phyloP scores from a whole-genome alignment of 2,797 vertebrate species.

The Chrosomus eos region DNA sequence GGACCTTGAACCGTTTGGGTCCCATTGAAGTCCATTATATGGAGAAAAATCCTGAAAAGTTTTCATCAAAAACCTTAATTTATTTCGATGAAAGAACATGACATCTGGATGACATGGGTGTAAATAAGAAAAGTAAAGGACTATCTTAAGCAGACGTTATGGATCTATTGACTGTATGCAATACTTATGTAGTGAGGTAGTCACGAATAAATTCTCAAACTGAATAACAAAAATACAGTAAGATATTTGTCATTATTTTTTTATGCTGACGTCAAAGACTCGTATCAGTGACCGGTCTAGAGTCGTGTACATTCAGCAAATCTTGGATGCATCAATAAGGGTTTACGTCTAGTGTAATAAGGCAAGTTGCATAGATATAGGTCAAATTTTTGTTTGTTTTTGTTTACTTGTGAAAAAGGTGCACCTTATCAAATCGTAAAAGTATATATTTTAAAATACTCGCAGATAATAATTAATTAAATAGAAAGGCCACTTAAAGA shows the following conservation, averaged over 20 bases:
- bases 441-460: neutral
- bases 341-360: neutral
- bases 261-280: neutral
- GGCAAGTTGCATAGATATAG: neutral
- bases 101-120: too few relatives aligned
- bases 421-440: neutral
- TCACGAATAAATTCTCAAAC: too few relatives aligned
- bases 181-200: too few relatives aligned
- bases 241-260: neutral
- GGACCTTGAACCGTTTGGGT: too few relatives aligned
- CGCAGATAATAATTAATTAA: neutral
- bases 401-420: neutral
- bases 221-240: too few relatives aligned
- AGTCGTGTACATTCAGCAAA: slow-evolving; percentile 13
- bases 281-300: neutral
- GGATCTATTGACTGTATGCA: too few relatives aligned
- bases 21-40: too few relatives aligned
- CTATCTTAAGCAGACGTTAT: too few relatives aligned
- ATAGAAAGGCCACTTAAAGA: neutral
- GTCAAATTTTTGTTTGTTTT: neutral
- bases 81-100: too few relatives aligned
- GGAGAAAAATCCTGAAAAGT: too few relatives aligned
- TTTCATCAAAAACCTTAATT: too few relatives aligned
- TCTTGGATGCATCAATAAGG: slow-evolving; percentile 7
- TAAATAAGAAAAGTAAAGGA: too few relatives aligned